Percentiles rank a stretch among this genome's conserved stretches.
These are phyloP conservation scores for Zalophus californianus DNA, from an alignment of 2,797 vertebrate genomes.

Conservation along the genomic window DNA sequence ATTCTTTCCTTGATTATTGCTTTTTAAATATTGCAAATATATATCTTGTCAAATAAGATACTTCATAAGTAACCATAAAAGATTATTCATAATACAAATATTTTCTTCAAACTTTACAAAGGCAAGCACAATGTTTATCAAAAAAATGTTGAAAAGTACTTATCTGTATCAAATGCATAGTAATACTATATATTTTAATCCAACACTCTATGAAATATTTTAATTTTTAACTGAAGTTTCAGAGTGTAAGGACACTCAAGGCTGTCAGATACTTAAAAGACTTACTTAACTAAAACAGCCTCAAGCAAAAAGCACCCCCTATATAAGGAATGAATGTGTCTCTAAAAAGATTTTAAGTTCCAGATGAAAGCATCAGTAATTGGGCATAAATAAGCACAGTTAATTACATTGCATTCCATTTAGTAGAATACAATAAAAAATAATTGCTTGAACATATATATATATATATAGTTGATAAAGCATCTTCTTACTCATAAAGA, in stretches of 20 bases:
- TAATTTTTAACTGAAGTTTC: background rate
- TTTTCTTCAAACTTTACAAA: background rate
- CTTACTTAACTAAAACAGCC: background rate
- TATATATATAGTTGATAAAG: background rate
- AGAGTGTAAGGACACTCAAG: background rate
- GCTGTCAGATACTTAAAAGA: background rate
- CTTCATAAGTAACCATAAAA: background rate
- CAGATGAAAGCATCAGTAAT: background rate
- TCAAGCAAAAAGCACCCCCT: background rate
- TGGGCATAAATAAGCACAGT: background rate
- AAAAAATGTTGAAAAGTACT: background rate
- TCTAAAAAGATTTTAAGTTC: background rate
- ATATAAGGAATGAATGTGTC: background rate
- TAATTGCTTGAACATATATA: background rate
- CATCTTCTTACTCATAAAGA: background rate
- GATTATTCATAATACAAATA: background rate
- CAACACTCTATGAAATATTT: background rate
- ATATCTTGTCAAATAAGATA: background rate
- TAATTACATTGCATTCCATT: background rate
- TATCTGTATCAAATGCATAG: background rate
- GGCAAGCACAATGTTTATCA: background rate
- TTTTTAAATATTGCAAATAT: constrained; percentile 52
- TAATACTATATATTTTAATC: background rate
- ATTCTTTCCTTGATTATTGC: background rate
- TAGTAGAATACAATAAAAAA: background rate